Base-by-base conservation (phyloP, 2,888 invertebrate genomes). In the Ypsolopha scabrella region DNA sequence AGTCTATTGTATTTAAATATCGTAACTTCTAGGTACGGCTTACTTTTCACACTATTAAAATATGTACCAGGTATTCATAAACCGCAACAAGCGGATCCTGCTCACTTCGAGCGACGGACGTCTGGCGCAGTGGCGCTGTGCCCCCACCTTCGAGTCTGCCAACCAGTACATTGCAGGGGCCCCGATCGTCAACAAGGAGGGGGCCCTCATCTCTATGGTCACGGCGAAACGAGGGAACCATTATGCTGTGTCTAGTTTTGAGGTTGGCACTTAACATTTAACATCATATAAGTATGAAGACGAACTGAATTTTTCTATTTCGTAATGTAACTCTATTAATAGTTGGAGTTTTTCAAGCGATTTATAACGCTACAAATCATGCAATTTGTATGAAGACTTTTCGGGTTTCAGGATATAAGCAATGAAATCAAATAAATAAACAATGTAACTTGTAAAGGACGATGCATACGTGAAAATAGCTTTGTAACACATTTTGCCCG, bases 141-240 rank as follows among this genome's bases (percentile, higher is more conserved):
- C 85, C 24, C 75, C 80, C 3, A 80, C 70, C 52, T 86, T 87
- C 72, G 83, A 82, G 72, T 85, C 85, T 1, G 57, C 64, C 59
- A 85, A 83, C 72, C 48, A 36, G 41, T 77, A 58, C 68, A 0
- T 82, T 10, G 76, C 79, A 0, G 86, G 85, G 44, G 57, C 85
- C 6, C 82, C 82, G 53, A 56, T 86, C 54, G 75, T 77, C 54
- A 62, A 64, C 66, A 64, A 68, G 53, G 62, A 60, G 33, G 82
- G 82, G 6, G 65, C 61, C 4, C 69, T 85, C 1, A 70, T 82
- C 34, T 78, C 82, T 7, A 54, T 87, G 0, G 73, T 86, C 54
- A 85, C 83, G 2, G 86, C 75, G 0, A 60, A 60, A 49, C 54
- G 64, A 2, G 80, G 80, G 10, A 78, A 77, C 61, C 75, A 80